Evolutionary conservation across 1,140 invertebrate genomes (phyloP).

Genomic region (Temnothorax nylanderi): DNA sequence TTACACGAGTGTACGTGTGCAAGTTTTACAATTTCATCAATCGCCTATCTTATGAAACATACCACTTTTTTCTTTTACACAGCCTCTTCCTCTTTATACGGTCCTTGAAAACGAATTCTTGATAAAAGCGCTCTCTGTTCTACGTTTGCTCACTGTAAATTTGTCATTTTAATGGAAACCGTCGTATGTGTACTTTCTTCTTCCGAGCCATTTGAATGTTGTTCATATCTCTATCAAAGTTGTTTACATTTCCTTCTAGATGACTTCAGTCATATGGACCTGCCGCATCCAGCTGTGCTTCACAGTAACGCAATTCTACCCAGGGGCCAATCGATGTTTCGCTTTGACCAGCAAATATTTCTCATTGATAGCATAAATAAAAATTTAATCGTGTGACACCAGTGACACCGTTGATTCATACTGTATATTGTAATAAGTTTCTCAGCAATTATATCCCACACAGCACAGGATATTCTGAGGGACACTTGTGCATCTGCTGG

Average conservation of each 20-base stretch:
- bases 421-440: not conserved
- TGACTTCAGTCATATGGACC: not conserved
- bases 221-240: not conserved
- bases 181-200: not conserved
- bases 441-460: not conserved
- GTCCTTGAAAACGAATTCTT: not conserved
- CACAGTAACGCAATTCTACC: not conserved
- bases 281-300: not conserved
- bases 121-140: not conserved
- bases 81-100: not conserved
- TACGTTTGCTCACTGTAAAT: not conserved
- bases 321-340: not conserved
- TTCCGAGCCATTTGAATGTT: no score
- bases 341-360: not conserved
- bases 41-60: not conserved
- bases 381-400: not conserved
- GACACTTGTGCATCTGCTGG: no score
- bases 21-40: constrained; percentile 14
- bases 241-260: not conserved
- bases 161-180: not conserved
- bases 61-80: not conserved
- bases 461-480: no score
- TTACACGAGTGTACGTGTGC: not conserved
- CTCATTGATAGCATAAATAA: not conserved
- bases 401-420: not conserved